Evolutionary conservation across 2,797 vertebrate genomes (phyloP).

Genomic region (Scyliorhinus canicula): DNA sequence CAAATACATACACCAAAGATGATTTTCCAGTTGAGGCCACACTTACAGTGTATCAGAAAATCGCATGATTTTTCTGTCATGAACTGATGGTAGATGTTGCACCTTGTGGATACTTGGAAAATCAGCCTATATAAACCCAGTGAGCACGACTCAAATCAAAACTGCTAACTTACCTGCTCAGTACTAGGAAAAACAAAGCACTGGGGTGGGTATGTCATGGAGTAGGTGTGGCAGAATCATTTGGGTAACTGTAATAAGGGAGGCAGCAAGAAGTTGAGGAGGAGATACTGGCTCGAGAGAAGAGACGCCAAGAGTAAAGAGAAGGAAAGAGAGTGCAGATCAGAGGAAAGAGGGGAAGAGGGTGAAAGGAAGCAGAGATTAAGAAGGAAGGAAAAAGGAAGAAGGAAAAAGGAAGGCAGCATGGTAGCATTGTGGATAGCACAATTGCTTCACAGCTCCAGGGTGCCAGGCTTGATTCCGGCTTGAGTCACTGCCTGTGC

Average conservation of each 20-base stretch:
- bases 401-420: too few species aligned
- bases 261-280: not conserved
- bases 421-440: too few species aligned
- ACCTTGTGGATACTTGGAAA: not conserved
- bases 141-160: not conserved
- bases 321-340: not conserved
- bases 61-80: not conserved
- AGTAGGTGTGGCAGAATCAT: not conserved
- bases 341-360: not conserved
- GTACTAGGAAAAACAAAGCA: not conserved
- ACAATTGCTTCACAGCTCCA: too few species aligned
- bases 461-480: too few species aligned
- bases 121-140: not conserved
- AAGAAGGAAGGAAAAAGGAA: not conserved
- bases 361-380: not conserved
- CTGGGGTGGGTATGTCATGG: too few species aligned
- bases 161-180: not conserved
- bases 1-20: not conserved
- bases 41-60: not conserved
- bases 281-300: not conserved
- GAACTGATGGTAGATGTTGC: not conserved
- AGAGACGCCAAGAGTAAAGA: not conserved
- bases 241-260: not conserved
- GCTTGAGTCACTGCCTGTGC: too few species aligned
- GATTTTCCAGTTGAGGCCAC: not conserved